These are phyloP conservation scores for Lamellibrachia luymesi DNA, from an alignment of 1,140 invertebrate species.

Conservation along the genomic window DNA sequence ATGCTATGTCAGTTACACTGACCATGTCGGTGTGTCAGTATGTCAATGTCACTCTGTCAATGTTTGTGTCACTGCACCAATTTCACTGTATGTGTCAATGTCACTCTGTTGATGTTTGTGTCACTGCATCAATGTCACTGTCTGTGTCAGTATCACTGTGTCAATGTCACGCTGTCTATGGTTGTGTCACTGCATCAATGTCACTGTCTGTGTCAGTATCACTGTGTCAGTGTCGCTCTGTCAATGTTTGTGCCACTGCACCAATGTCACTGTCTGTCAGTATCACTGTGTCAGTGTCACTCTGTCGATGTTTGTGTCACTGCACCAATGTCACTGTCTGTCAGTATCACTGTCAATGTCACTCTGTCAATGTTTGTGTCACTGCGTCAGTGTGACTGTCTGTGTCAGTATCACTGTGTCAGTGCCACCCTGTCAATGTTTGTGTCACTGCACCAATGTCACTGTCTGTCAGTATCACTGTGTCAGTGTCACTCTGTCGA, in stretches of 20 bases:
- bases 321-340: background rate
- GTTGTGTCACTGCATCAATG: background rate
- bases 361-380: background rate
- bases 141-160: background rate
- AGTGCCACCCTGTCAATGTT: background rate
- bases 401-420: background rate
- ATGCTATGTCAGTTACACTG: background rate
- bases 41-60: background rate
- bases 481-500: background rate
- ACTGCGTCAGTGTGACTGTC: background rate
- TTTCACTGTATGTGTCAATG: background rate
- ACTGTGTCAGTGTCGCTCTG: background rate
- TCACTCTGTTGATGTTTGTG: background rate
- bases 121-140: constrained; percentile 7
- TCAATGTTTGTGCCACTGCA: too few relatives aligned
- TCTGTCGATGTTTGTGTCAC: too few relatives aligned
- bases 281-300: too few relatives aligned
- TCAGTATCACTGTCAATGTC: too few relatives aligned
- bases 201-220: background rate
- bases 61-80: background rate
- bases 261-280: too few relatives aligned
- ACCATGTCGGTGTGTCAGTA: background rate
- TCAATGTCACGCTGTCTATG: background rate
- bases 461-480: background rate
- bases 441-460: background rate